A percentile compares a stretch with the other conserved stretches of the same genome.
phyloP scores from a whole-genome alignment of 2,113 vertebrate genomes.

The Nanger granti region DNA sequence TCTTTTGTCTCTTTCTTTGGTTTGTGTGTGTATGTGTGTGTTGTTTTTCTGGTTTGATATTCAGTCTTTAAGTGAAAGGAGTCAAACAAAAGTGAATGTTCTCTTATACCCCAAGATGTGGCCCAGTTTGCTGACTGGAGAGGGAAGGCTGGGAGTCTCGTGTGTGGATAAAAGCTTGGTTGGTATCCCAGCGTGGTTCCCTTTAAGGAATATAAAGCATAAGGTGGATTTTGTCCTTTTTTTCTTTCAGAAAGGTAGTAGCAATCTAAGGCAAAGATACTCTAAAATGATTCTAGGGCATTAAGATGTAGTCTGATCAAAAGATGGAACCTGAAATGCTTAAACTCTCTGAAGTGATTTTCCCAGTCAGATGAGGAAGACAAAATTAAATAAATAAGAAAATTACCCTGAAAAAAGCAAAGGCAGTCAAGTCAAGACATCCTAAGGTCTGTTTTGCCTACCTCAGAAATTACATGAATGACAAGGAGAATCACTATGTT shows the following conservation, averaged over 20 bases:
- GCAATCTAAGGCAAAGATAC: background rate
- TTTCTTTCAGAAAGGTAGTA: background rate
- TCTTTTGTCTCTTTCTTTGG: background rate
- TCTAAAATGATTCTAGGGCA: background rate
- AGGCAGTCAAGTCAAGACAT: background rate
- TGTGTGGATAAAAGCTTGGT: background rate
- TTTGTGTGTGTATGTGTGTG: background rate
- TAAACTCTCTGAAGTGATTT: background rate
- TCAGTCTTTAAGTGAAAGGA: background rate
- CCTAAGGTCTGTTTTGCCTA: background rate
- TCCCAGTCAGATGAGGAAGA: background rate
- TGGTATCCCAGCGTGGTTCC: background rate
- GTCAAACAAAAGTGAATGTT: background rate
- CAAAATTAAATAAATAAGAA: background rate
- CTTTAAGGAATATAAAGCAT: background rate
- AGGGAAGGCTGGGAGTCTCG: background rate
- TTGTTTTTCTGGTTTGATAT: background rate
- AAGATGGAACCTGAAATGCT: background rate
- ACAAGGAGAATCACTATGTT: background rate
- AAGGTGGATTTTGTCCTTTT: background rate
- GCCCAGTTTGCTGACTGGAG: background rate
- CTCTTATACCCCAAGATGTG: rapidly evolving
- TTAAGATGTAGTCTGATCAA: background rate
- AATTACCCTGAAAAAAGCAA: background rate
- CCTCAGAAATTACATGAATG: background rate